Conservation (phyloP, 2,888 invertebrate genomes). For the Arge pagana region DNA sequence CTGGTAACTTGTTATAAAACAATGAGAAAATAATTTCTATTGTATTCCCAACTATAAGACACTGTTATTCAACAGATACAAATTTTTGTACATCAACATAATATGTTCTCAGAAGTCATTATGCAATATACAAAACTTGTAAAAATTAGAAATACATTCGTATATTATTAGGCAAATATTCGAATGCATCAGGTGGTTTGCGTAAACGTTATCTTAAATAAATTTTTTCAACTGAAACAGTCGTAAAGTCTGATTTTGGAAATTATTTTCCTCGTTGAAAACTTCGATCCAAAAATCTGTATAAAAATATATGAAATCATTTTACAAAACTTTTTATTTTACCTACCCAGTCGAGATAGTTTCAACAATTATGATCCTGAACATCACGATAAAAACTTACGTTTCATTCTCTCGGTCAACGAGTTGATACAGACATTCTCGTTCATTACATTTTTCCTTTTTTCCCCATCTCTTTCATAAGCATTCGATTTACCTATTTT, state of each 20-base stretch:
- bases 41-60: too few species aligned
- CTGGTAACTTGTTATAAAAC: too few species aligned
- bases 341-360: constrained; percentile 8
- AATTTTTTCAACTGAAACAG: constrained; percentile 17
- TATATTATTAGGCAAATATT: constrained; percentile 6
- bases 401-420: constrained; percentile 6
- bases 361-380: too few species aligned
- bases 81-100: too few species aligned
- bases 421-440: background rate
- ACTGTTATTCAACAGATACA: too few species aligned
- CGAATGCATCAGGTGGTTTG: background rate
- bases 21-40: constrained; percentile 7
- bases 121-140: constrained; percentile 10
- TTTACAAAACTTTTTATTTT: background rate
- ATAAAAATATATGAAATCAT: constrained; percentile 24
- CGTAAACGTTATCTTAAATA: constrained; percentile 13
- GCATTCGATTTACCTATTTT: background rate
- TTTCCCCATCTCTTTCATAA: background rate
- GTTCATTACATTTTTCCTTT: background rate
- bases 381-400: background rate
- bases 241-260: constrained; percentile 13
- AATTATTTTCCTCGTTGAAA: constrained; percentile 12
- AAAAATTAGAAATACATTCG: constrained; percentile 23
- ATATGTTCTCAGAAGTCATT: constrained; percentile 2
- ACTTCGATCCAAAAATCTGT: constrained; percentile 14